Base-by-base conservation (phyloP, 2,797 vertebrate genomes). In the Falco columbarius region DNA sequence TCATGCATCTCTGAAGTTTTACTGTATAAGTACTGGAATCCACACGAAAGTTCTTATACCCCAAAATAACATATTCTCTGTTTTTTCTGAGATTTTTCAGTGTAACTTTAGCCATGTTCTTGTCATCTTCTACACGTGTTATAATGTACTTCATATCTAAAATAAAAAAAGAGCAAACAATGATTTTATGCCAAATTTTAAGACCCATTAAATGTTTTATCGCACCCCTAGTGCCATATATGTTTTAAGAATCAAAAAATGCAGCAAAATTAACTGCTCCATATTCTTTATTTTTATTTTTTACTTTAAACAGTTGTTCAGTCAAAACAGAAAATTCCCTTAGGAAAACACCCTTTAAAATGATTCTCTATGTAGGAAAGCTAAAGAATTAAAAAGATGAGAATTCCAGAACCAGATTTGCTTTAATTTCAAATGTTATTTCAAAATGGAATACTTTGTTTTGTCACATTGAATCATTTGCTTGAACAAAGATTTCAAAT, bases 41-140 rank as follows among this genome's bases (percentile, higher is more conserved):
- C 29, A 7, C 40, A 32, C 0, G 14, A 6, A 6, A 5, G 1
- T 0, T 8, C 16, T 0, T 0, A 1, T 9, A 18, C 3, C 7
- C 11, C 8, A 0, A 7, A 81, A 96, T 75, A 10, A 3, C 0
- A 70, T 95, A 95, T 6, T 34, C 1, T 76, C 0, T 55, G 15
- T 9, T 70, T 29, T 3, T 0, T 16, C 1, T 7, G 46, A 3
- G 9, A 62, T 19, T n/a, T 8, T 6, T 0, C 70, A 97, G 34
- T 5, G 2, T 40, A 81, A 90, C 88, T 19, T n/a, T 0, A 84
- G 3, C 11, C 7, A 0, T 8, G 14, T 47, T 2, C 14, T 21
- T 2, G 3, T 22, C 1, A 0, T 5, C 2, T 30, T 7, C 1
- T 46, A 1, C 8, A 21, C 1, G 23, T 12, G 0, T 0, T 26